These are phyloP conservation scores for Zaprionus camerounensis DNA, from an alignment of 1,140 invertebrate species.

Conservation along the genomic window DNA sequence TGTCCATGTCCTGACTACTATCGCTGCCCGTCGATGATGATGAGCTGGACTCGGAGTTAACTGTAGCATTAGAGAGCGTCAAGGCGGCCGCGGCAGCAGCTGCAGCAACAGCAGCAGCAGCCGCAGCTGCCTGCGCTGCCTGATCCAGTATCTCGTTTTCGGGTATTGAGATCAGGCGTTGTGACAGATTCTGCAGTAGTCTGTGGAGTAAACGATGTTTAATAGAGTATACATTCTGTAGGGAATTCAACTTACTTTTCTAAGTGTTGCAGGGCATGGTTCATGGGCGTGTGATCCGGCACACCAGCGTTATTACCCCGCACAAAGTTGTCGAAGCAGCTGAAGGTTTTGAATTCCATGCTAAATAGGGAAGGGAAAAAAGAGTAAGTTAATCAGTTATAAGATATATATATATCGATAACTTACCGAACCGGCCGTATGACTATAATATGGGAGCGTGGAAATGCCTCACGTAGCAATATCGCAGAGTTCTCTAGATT, in stretches of 20 bases:
- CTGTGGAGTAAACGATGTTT: slow-evolving; percentile 59
- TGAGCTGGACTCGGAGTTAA: slow-evolving; percentile 61
- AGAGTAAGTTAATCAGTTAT: background rate
- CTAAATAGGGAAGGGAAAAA: slow-evolving; percentile 82
- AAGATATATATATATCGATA: background rate
- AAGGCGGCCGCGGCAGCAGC: slow-evolving; percentile 68
- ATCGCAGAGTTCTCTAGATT: slow-evolving; percentile 90
- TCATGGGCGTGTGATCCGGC: slow-evolving; percentile 89
- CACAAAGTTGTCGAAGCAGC: slow-evolving; percentile 95
- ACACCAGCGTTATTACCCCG: slow-evolving; percentile 89
- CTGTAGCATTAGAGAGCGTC: slow-evolving; percentile 69
- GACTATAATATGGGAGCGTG: slow-evolving; percentile 89
- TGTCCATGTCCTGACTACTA: slow-evolving; percentile 85
- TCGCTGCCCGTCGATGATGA: slow-evolving; percentile 61
- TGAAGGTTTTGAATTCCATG: slow-evolving; percentile 92
- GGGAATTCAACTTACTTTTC: slow-evolving; percentile 85
- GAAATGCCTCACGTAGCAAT: slow-evolving; percentile 89
- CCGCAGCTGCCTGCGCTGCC: slow-evolving; percentile 68
- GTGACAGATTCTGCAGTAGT: slow-evolving; percentile 86
- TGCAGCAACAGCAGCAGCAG: slow-evolving; percentile 73
- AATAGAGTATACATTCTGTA: background rate
- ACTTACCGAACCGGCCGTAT: slow-evolving; percentile 88
- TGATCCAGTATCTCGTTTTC: slow-evolving; percentile 84
- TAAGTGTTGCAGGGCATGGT: slow-evolving; percentile 89
- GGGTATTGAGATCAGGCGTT: slow-evolving; percentile 86